These are phyloP conservation scores for Chymomyza costata DNA, from an alignment of 1,140 invertebrate genomes.

Conservation along the genomic window DNA sequence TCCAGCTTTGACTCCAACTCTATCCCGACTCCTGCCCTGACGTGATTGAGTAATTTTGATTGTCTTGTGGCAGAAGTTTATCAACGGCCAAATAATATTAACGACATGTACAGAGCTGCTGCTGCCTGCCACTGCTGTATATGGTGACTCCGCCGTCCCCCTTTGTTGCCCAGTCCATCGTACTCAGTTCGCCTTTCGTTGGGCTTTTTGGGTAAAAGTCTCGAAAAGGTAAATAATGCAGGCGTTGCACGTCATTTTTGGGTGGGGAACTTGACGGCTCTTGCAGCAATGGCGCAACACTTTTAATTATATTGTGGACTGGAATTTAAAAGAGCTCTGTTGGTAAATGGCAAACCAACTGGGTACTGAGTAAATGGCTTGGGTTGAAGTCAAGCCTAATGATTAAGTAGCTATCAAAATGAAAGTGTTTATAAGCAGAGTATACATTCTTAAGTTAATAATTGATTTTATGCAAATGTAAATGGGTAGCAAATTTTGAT, in stretches of 20 bases:
- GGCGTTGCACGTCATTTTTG: conserved; percentile 64
- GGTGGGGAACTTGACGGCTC: conserved; percentile 41
- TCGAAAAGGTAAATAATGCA: conserved; percentile 71
- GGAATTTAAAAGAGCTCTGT: no score
- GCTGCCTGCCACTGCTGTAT: conserved; percentile 14
- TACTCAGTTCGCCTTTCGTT: neutral
- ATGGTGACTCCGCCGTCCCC: neutral
- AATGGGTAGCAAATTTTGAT: no score
- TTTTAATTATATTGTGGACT: conserved; percentile 56
- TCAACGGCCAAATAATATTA: conserved; percentile 72
- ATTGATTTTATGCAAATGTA: no score
- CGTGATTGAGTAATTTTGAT: conserved; percentile 72
- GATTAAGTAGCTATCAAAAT: no score
- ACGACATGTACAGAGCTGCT: conserved; percentile 55
- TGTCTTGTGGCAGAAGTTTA: conserved; percentile 73
- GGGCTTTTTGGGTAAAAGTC: conserved; percentile 58
- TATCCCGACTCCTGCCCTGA: conserved; percentile 17
- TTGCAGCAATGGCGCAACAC: conserved; percentile 40
- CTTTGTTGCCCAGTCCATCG: neutral
- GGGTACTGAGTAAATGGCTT: no score
- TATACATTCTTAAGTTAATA: no score
- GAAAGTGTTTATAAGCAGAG: no score
- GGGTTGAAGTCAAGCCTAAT: no score
- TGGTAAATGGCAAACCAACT: no score
- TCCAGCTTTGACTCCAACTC: neutral